Evolutionary conservation across 2,888 invertebrate species (phyloP).

Genomic region (Spodoptera exigua): DNA sequence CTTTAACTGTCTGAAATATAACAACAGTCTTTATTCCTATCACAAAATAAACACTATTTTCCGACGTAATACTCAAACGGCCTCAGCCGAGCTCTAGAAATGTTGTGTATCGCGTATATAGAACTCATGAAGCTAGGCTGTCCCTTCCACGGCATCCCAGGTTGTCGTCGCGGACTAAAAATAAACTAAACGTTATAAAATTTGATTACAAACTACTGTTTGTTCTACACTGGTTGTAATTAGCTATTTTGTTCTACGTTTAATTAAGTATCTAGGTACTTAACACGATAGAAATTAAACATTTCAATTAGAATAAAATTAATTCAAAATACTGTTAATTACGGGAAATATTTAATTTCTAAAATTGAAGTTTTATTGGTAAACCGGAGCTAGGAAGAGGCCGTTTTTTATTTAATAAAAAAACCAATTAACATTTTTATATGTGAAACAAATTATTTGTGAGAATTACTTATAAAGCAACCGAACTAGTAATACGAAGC

Average conservation of each 20-base stretch:
- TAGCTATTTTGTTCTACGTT: conserved; percentile 18
- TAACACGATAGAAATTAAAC: conserved; percentile 15
- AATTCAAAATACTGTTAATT: not conserved
- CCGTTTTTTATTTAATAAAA: not conserved
- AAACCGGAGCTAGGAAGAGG: not conserved
- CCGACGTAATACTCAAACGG: conserved; percentile 56
- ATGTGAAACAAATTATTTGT: not conserved
- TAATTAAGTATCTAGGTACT: conserved; percentile 26
- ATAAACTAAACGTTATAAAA: conserved; percentile 37
- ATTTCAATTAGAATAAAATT: too few species aligned
- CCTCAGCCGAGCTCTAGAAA: conserved; percentile 66
- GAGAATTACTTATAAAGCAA: conserved; percentile 21
- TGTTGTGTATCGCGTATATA: conserved; percentile 78
- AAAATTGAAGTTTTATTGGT: conserved; percentile 2
- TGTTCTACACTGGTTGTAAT: conserved; percentile 15
- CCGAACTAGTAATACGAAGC: conserved; percentile 10
- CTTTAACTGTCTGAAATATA: not conserved
- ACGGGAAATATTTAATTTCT: not conserved
- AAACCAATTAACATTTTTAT: conserved; percentile 6
- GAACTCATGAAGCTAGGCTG: conserved; percentile 69
- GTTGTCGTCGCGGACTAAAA: conserved; percentile 55
- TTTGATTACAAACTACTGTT: conserved; percentile 32
- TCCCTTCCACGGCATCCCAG: conserved; percentile 52
- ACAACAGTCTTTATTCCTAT: conserved; percentile 25
- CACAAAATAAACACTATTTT: conserved; percentile 27